Evolutionary conservation across 2,888 invertebrate genomes (phyloP), one percentile per base, ranked within the genome.

Genomic region (Oxystoma pomonae): DNA sequence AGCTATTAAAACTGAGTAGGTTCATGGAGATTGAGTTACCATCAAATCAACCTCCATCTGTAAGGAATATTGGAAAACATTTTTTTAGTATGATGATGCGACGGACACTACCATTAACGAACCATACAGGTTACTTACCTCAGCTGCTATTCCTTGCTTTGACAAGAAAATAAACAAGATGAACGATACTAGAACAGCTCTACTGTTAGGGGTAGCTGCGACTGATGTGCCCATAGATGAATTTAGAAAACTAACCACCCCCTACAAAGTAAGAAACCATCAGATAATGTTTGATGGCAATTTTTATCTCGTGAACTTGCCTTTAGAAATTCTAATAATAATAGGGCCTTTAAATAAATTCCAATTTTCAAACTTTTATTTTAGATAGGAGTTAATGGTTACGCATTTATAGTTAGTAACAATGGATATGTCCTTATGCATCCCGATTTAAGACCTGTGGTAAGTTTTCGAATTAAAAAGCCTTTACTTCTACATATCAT

Each of bases 381-480:
- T 85, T 82, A 96, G 92, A 87, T 98, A 61, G 98, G 98, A 20
- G 96, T 96, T 0, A 96, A 96, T 78, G 97, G 94, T 0, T 98
- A 98, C 81, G 92, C 96, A 1, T 98, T 98, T 81, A 92, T 97
- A 71, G 91, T 98, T 18, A 98, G 96, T 73, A 97, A 97, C 79
- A 98, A 98, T 79, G 98, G 98, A 1, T 97, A 96, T 79, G 85
- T 98, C 53, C 83, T 99, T 61, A 87, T 95, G 71, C 98, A 99
- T 85, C 98, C 98, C 0, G 91, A 97, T 75, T 85, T 96, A 67
- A 85, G 94, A 69, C 96, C 97, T 16, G 88, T 91, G 74, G 94
- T 94, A 81, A 87, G 88, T n/a, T n/a, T n/a, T n/a, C n/a, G n/a
- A n/a, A n/a, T n/a, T n/a, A n/a, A n/a, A n/a, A n/a, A n/a, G n/a